Evolutionary conservation across 2,113 vertebrate genomes (phyloP), one percentile per base, ranked within the genome.

Genomic region (Neotragus pygmaeus): DNA sequence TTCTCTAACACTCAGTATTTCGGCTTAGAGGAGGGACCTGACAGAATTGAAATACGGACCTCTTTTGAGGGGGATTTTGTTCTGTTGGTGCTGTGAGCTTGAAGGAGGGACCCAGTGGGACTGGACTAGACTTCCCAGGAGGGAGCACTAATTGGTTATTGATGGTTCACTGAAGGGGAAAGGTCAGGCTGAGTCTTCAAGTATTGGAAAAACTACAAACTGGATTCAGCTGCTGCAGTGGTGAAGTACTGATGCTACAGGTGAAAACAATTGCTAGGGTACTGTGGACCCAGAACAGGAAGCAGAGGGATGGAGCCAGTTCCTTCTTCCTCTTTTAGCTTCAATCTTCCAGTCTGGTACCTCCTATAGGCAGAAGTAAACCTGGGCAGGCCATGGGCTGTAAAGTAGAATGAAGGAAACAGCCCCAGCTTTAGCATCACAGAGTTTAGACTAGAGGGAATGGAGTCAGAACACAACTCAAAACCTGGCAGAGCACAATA

Each of bases 341-440:
- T 89, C 57, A n/a, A 0, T 4, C 5, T 28, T 7, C 11, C 6
- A 27, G n/a, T 13, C 39, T 33, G 2, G 57, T 7, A n/a, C 10
- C 43, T 66, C 19, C 51, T 45, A 5, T 28, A 25, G 27, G 45
- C 36, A 17, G 30, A 86, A n/a, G n/a, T n/a, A n/a, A n/a, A 58
- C 30, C 45, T 55, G 58, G 3, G 33, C 39, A 5, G 19, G 51
- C 49, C 5, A 28, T 27, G 64, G 57, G 21, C 23, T 27, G 66
- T 15, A 39, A n/a, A 43, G 81, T 4, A 45, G 88, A 92, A 12
- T 33, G 64, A 3, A 25, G n/a, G 2, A n/a, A 36, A 10, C 17
- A n/a, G 47, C 58, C 1, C 16, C 28, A 36, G 21, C 16, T 45
- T 9, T 10, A 25, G 43, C 51, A 5, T 13, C 25, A 3, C 45